These are phyloP conservation scores for Drosophila pegasa DNA, from an alignment of 2,888 invertebrate species.

Conservation along the genomic window DNA sequence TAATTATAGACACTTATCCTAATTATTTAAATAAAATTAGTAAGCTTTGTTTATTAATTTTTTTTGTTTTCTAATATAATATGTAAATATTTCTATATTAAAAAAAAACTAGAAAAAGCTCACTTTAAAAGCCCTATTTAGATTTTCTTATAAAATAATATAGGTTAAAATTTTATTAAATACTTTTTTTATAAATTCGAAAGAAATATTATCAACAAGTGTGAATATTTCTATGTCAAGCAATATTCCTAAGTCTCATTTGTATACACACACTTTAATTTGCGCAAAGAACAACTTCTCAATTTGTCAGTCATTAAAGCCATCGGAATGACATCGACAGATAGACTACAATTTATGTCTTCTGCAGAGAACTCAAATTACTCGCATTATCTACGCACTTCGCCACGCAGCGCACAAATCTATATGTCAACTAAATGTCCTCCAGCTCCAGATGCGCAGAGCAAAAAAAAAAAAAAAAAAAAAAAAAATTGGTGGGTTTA, in stretches of 20 bases:
- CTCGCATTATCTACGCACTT: slow-evolving; percentile 72
- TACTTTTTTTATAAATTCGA: no score
- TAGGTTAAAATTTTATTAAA: background rate
- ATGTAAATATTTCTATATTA: no score
- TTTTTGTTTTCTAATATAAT: no score
- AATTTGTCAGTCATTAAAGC: slow-evolving; percentile 31
- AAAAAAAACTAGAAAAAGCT: no score
- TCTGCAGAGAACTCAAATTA: slow-evolving; percentile 64
- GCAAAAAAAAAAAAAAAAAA: background rate
- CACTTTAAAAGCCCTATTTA: no score
- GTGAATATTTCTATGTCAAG: background rate
- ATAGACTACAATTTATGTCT: slow-evolving; percentile 59
- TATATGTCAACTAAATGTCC: slow-evolving; percentile 61
- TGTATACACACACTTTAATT: background rate
- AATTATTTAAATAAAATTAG: background rate
- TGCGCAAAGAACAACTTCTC: background rate
- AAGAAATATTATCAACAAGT: background rate
- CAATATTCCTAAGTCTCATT: background rate
- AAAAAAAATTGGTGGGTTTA: slow-evolving; percentile 46
- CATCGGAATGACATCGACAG: slow-evolving; percentile 30
- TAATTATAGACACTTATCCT: no score
- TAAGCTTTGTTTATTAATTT: no score
- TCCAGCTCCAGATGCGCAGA: slow-evolving; percentile 10
- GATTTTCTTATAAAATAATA: no score
- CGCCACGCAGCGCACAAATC: slow-evolving; percentile 64